Evolutionary conservation across 2,113 vertebrate genomes (phyloP).

Genomic region (Apeltes quadracus): DNA sequence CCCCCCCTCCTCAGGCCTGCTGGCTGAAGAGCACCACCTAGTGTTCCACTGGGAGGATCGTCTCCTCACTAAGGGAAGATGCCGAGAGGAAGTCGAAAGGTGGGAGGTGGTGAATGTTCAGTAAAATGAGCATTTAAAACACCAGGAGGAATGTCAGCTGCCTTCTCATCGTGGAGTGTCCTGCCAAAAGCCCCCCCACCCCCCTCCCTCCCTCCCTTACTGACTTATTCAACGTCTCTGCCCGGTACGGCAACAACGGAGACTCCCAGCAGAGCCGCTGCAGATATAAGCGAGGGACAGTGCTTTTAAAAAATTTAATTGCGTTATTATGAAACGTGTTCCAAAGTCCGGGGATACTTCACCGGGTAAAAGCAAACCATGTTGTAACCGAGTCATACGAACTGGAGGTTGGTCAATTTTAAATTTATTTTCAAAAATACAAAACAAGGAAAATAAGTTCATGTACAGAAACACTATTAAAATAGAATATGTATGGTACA

Average conservation of each 20-base stretch:
- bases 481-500: slow-evolving; percentile 86
- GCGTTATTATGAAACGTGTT: background rate
- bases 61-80: too few species aligned
- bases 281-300: too few species aligned
- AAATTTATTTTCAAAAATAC: slow-evolving; percentile 85
- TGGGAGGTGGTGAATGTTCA: slow-evolving; percentile 4
- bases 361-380: background rate
- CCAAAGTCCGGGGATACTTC: background rate
- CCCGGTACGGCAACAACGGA: too few species aligned
- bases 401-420: slow-evolving; percentile 57
- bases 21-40: slow-evolving; percentile 61
- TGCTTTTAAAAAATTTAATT: too few species aligned
- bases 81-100: too few species aligned
- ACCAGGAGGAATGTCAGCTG: slow-evolving; percentile 4
- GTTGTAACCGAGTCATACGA: background rate
- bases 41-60: slow-evolving; percentile 10
- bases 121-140: slow-evolving; percentile 38
- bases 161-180: slow-evolving; percentile 1
- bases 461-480: slow-evolving; percentile 86
- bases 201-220: too few species aligned
- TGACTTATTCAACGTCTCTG: too few species aligned
- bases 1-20: background rate
- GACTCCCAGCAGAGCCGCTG: too few species aligned
- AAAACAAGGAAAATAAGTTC: slow-evolving; percentile 83
- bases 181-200: too few species aligned